These are phyloP conservation scores for Calameuta filiformis DNA, from an alignment of 2,888 invertebrate genomes.

Conservation along the genomic window DNA sequence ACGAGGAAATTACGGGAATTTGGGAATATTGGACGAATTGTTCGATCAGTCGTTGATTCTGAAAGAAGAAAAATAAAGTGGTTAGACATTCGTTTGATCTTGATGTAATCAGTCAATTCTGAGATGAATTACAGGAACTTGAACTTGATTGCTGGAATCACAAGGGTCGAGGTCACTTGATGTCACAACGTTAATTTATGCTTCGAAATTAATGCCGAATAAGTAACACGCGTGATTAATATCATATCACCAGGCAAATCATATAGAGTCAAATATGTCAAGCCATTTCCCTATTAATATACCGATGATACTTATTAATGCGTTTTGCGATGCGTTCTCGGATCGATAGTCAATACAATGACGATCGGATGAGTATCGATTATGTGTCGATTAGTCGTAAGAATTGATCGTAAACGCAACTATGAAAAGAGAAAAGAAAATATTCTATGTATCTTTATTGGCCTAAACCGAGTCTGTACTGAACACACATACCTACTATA, in stretches of 20 bases:
- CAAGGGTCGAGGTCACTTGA: not conserved
- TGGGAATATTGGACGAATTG: not conserved
- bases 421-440: not conserved
- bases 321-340: not conserved
- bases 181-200: not conserved
- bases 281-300: not conserved
- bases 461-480: conserved; percentile 42
- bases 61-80: not conserved
- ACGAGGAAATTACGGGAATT: not conserved
- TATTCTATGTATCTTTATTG: conserved; percentile 36
- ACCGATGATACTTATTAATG: not conserved
- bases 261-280: not conserved
- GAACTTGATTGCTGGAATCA: not conserved
- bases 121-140: not conserved
- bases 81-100: not conserved
- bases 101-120: not conserved
- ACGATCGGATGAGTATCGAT: not conserved
- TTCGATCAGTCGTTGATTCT: not conserved
- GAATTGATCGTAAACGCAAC: conserved; percentile 6
- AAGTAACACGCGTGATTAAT: not conserved
- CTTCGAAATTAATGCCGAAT: not conserved
- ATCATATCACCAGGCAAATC: not conserved
- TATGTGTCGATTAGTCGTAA: not conserved
- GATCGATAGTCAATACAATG: not conserved
- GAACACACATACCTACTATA: conserved; percentile 26